These are phyloP conservation scores for Fringilla coelebs DNA, from an alignment of 2,797 vertebrate species.

Conservation along the genomic window DNA sequence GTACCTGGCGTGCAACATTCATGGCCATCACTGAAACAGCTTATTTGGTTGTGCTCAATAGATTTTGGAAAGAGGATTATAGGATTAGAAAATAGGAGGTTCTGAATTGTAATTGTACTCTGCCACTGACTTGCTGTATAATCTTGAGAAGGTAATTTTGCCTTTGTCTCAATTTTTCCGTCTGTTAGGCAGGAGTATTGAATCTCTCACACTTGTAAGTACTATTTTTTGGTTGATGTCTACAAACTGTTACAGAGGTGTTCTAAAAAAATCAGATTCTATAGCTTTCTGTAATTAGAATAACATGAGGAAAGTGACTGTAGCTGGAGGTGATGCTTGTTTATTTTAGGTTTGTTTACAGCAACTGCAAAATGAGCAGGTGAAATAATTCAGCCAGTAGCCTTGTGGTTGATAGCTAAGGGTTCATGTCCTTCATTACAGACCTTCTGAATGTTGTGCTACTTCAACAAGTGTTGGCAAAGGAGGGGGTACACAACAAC, in stretches of 20 bases:
- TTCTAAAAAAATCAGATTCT: neutral
- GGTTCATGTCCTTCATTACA: neutral
- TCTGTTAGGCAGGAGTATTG: neutral
- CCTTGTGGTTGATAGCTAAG: neutral
- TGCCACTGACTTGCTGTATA: neutral
- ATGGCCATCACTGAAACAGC: neutral
- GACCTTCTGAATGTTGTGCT: neutral
- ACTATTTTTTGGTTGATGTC: neutral
- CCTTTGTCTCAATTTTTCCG: neutral
- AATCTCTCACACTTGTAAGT: neutral
- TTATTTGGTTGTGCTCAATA: neutral
- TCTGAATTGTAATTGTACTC: neutral
- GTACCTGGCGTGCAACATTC: neutral
- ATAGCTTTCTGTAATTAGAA: neutral
- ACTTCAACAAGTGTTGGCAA: neutral
- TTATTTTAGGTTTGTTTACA: neutral
- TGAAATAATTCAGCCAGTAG: neutral
- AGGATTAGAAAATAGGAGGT: neutral
- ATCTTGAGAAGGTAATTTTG: neutral
- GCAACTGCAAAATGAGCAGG: neutral
- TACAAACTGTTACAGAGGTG: neutral
- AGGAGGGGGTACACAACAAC: neutral
- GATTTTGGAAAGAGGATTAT: conserved; percentile 21
- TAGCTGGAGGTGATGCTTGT: neutral
- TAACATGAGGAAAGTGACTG: neutral